A percentile compares a stretch with the other conserved stretches of the same genome.
phyloP scores from a whole-genome alignment of 2,797 vertebrate genomes.

The Ctenopoma multispine region DNA sequence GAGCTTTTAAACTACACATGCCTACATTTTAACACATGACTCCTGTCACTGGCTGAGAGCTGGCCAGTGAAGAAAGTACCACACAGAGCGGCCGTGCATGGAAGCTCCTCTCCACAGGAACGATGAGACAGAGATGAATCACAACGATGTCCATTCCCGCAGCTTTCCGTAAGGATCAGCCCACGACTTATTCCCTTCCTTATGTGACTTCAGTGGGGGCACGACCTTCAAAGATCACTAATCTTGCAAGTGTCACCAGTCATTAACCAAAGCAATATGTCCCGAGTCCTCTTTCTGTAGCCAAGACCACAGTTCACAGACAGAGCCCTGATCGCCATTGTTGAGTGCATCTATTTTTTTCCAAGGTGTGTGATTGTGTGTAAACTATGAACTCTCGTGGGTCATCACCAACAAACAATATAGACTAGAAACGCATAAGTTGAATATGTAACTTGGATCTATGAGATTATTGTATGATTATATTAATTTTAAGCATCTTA shows the following conservation, averaged over 20 bases:
- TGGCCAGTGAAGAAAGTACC: constrained; percentile 61
- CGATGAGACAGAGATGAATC: constrained; percentile 80
- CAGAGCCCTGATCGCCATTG: constrained; percentile 56
- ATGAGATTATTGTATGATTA: constrained; percentile 9
- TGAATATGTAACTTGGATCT: constrained; percentile 33
- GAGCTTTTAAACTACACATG: constrained; percentile 34
- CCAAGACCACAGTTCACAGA: constrained; percentile 56
- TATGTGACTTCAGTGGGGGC: constrained; percentile 67
- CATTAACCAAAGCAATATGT: constrained; percentile 83
- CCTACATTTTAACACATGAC: constrained; percentile 63
- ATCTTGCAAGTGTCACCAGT: constrained; percentile 79
- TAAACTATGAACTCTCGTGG: constrained; percentile 54
- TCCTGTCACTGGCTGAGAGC: constrained; percentile 57
- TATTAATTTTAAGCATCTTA: constrained; percentile 24
- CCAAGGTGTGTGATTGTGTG: constrained; percentile 29
- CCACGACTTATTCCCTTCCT: constrained; percentile 69
- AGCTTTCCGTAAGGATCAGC: constrained; percentile 64
- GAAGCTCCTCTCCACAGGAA: constrained; percentile 60
- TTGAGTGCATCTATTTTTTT: constrained; percentile 57
- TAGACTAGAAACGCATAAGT: constrained; percentile 14
- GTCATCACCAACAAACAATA: constrained; percentile 28
- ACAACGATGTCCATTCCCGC: constrained; percentile 61
- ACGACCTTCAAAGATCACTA: constrained; percentile 80
- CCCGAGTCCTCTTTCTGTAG: constrained; percentile 59
- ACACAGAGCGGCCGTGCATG: constrained; percentile 56